phyloP scores from a whole-genome alignment of 1,140 invertebrate species.

The Meteorus sp. region DNA sequence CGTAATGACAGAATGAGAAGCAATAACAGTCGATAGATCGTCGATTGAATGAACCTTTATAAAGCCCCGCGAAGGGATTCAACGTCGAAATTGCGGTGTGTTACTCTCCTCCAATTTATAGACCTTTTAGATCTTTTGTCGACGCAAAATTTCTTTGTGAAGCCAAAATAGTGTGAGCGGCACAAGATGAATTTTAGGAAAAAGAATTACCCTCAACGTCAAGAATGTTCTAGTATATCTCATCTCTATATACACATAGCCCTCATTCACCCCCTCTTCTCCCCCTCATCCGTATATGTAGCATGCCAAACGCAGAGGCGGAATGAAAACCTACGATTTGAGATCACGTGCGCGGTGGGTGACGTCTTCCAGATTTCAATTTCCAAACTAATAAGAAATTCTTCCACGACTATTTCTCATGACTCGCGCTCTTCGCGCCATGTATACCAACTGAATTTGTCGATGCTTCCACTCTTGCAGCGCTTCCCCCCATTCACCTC shows the following conservation, averaged over 20 bases:
- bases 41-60: background rate
- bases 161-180: too few relatives aligned
- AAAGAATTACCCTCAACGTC: conserved; percentile 15
- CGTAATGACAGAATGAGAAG: background rate
- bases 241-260: background rate
- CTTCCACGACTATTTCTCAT: conserved; percentile 46
- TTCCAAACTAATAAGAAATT: conserved; percentile 51
- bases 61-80: background rate
- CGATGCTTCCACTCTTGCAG: conserved; percentile 17
- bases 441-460: conserved; percentile 32
- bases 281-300: background rate
- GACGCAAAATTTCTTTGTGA: background rate
- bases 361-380: conserved; percentile 42
- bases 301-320: conserved; percentile 1
- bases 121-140: background rate
- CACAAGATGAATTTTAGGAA: background rate
- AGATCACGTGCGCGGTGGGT: conserved; percentile 20
- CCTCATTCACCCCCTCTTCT: background rate
- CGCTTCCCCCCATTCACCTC: conserved; percentile 18
- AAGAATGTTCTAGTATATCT: background rate
- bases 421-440: conserved; percentile 1
- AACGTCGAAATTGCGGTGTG: conserved; percentile 1
- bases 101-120: conserved; percentile 10
- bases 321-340: background rate
- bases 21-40: background rate